Conservation (phyloP, 2,888 invertebrate genomes). For the Ceratothoa steindachneri region DNA sequence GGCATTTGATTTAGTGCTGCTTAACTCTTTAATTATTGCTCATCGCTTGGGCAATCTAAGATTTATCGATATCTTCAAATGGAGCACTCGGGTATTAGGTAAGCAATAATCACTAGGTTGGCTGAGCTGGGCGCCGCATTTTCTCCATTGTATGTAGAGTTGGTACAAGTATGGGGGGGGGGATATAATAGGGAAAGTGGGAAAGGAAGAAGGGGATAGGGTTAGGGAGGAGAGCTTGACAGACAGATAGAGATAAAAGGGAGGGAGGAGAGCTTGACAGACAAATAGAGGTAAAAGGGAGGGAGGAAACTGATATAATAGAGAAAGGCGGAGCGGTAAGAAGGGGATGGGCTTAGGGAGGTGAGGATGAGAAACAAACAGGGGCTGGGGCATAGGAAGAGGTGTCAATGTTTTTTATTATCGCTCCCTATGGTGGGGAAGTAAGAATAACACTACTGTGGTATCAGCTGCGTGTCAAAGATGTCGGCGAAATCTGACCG, state of each 20-base stretch:
- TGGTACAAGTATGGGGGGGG: neutral
- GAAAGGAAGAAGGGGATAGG: neutral
- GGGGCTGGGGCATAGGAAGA: too few species aligned
- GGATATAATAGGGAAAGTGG: neutral
- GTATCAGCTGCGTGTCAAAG: too few species aligned
- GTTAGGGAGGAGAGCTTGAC: neutral
- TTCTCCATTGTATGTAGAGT: neutral
- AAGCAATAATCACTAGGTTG: neutral
- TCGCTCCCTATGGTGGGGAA: too few species aligned
- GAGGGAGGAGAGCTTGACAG: neutral
- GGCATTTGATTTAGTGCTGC: neutral
- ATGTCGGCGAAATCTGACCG: too few species aligned
- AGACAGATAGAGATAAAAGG: neutral
- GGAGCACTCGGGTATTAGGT: neutral
- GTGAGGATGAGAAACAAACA: too few species aligned
- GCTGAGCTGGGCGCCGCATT: neutral
- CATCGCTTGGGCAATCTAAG: conserved; percentile 1
- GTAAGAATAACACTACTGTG: too few species aligned
- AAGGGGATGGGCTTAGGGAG: too few species aligned
- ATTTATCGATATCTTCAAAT: neutral
- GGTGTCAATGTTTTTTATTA: too few species aligned
- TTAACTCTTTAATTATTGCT: neutral
- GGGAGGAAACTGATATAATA: too few species aligned
- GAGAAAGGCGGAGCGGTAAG: neutral
- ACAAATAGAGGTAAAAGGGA: neutral